Evolutionary conservation across 2,888 invertebrate genomes (phyloP).

Genomic region (Iselma pallidipennis): DNA sequence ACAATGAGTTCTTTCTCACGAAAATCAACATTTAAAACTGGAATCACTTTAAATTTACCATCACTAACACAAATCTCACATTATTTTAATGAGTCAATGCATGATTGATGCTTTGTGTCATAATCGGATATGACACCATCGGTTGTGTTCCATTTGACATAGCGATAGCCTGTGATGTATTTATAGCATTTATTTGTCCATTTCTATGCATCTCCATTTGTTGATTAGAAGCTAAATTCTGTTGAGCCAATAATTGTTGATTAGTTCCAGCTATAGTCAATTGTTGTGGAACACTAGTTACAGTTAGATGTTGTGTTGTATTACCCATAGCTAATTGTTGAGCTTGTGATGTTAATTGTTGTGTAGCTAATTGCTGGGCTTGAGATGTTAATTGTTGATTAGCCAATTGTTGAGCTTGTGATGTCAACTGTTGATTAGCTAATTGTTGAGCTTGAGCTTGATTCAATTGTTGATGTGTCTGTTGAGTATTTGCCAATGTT

Average conservation of each 20-base stretch:
- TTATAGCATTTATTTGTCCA: slow-evolving; percentile 54
- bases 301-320: slow-evolving; percentile 39
- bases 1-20: not conserved
- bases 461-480: slow-evolving; percentile 25
- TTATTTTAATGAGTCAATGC: slow-evolving; percentile 40
- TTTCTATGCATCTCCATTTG: slow-evolving; percentile 50
- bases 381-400: slow-evolving; percentile 46
- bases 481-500: slow-evolving; percentile 47
- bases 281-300: slow-evolving; percentile 40
- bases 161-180: slow-evolving; percentile 60
- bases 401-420: slow-evolving; percentile 44
- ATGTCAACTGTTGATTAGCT: slow-evolving; percentile 44
- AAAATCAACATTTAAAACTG: not conserved
- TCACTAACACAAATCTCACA: not conserved
- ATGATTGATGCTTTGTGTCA: slow-evolving; percentile 62
- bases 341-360: slow-evolving; percentile 46
- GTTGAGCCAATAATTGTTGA: slow-evolving; percentile 45
- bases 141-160: slow-evolving; percentile 66
- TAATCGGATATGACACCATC: slow-evolving; percentile 68
- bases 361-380: slow-evolving; percentile 47
- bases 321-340: slow-evolving; percentile 51
- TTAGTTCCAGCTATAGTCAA: slow-evolving; percentile 42
- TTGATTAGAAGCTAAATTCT: slow-evolving; percentile 48
- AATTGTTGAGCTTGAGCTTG: slow-evolving; percentile 49
- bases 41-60: slow-evolving; percentile 4